Conservation (phyloP, 2,888 invertebrate species). For the Pseudoips prasinana region DNA sequence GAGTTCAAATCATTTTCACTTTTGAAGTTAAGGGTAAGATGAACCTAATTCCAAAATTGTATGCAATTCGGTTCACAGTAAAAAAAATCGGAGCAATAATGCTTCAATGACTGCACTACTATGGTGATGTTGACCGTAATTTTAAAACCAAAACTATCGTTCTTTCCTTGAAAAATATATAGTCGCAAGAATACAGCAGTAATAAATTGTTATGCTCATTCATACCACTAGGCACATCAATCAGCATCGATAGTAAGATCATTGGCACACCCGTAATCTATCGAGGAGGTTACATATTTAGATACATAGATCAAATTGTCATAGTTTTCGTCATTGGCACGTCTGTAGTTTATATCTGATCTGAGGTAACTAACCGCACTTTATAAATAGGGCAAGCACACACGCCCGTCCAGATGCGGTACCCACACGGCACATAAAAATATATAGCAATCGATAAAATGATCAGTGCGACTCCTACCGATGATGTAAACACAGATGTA, state of each 20-base stretch:
- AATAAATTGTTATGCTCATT: conserved; percentile 13
- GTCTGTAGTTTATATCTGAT: conserved; percentile 41
- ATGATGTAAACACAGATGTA: conserved; percentile 55
- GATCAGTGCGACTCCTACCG: conserved; percentile 49
- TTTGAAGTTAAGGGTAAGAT: no score
- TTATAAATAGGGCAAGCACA: conserved; percentile 66
- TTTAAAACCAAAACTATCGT: no score
- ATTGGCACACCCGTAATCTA: conserved; percentile 28
- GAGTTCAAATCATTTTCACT: no score
- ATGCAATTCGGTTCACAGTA: no score
- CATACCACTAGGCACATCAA: conserved; percentile 16
- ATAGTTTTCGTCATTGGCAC: conserved; percentile 30
- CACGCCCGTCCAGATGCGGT: conserved; percentile 56
- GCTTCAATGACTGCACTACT: no score
- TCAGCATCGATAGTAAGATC: conserved; percentile 22
- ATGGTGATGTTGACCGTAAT: no score
- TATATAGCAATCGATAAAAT: conserved; percentile 61
- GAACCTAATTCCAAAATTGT: no score
- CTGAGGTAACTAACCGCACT: conserved; percentile 56
- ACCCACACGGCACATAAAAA: conserved; percentile 51
- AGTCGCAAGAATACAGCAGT: no score
- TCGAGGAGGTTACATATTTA: conserved; percentile 6
- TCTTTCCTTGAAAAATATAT: no score
- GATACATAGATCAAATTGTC: conserved; percentile 12
- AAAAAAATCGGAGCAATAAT: no score